Evolutionary conservation across 2,888 invertebrate species (phyloP), one percentile per base, ranked within the genome.

Genomic region (Eupithecia tripunctaria): DNA sequence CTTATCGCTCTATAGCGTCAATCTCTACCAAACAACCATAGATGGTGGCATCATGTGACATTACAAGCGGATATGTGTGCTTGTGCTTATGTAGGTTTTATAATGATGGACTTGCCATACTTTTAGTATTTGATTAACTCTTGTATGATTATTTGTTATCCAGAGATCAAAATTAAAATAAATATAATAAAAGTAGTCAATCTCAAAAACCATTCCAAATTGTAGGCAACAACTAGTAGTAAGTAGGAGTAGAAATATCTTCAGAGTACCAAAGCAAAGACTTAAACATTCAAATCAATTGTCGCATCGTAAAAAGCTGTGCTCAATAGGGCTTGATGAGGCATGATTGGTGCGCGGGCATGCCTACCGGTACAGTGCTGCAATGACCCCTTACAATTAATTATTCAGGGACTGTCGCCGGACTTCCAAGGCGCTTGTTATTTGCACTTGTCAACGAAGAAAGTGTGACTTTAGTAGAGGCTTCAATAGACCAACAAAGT

Each of bases 311-410:
- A 86, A 86, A 89, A 88, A 86, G 80, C 74, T 76, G 62, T 68
- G 70, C 81, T 92, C 93, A 93, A 93, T 93, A 89, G 92, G 82
- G 81, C 85, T 88, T 93, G 92, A 93, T 93, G 90, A 88, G 88
- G 83, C 81, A 83, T 86, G 89, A 91, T 90, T 90, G 81, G 79
- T 68, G 77, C 73, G 71, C 78, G 77, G 27, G 47, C 5, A 32
- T 51, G 74, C 80, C 84, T 81, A 63, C 63, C 66, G 60, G 29
- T 59, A 62, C 77, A 79, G 76, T 70, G 79, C 80, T 63, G 32
- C 76, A 80, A 73, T 92, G 93, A 92, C 93, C 94, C 86, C 87
- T 84, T 82, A 66, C 80, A 82, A 92, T 93, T 93, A 92, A 93
- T 93, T 92, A 94, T 94, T 93, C 93, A 91, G 88, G 91, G 87